Base-by-base conservation (phyloP, 2,888 invertebrate genomes). In the Synanthedon tipuliformis region DNA sequence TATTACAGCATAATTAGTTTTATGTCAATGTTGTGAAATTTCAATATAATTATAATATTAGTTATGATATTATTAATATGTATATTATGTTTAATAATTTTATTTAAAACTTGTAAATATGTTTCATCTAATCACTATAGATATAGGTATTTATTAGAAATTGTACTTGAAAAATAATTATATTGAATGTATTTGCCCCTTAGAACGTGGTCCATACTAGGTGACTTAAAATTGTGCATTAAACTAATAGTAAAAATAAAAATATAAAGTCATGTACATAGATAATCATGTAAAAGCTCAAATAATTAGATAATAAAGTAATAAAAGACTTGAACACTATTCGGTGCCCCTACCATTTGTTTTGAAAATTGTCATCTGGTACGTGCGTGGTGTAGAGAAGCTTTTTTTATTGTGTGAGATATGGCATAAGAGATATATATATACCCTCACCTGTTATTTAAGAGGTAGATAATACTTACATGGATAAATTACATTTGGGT, bases 131-230 rank as follows among this genome's bases (percentile, higher is more conserved):
- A 34, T 34, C 34, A 34, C 1, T 34, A n/a, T n/a, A 34, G 34
- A 34, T 7, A 34, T 34, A 34, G 34, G 10, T 34, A 34, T 34
- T 34, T 34, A 34, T 34, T 34, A 34, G 34, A 34, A 34, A 34
- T 34, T 10, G 34, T 15, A 15, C 13, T 16, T 16, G 11, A 15
- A 49, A 16, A 23, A 16, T 13, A n/a, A n/a, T n/a, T n/a, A 51
- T 41, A 41, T 52, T 60, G 54, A 61, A 54, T 60, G 59, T 59
- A 64, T 61, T 69, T 70, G 64, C 71, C 81, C 71, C 65, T 80
- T 86, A 85, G 85, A 80, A 77, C 70, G 87, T 80, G 88, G 88
- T 86, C 88, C 88, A 88, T 80, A 75, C 69, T 85, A 87, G 81
- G 83, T 85, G 85, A 87, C 83, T 87, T 87, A 88, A 85, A 75